phyloP scores from a whole-genome alignment of 92 coral and sea anemone genomes.

The Heteractis magnifica region DNA sequence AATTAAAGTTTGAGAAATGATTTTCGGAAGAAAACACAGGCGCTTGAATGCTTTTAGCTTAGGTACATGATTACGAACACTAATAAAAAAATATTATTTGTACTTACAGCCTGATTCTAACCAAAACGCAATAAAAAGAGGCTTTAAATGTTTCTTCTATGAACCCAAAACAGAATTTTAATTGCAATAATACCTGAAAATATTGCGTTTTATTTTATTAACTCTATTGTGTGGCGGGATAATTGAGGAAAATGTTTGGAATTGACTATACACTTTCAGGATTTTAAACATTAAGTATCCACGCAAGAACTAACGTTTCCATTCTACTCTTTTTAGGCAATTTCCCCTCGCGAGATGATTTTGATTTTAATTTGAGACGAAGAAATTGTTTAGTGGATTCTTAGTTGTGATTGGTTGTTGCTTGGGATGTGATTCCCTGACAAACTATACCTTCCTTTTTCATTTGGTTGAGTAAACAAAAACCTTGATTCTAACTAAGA shows the following conservation, averaged over 20 bases:
- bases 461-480: constrained; percentile 15
- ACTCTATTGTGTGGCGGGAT: not conserved
- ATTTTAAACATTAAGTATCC: not conserved
- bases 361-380: not conserved
- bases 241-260: not conserved
- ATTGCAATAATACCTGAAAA: not conserved
- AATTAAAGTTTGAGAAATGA: not conserved
- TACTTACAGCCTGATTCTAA: not conserved
- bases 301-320: not conserved
- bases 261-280: not conserved
- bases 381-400: constrained; percentile 11
- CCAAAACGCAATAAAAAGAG: not conserved
- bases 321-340: not conserved
- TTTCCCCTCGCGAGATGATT: not conserved
- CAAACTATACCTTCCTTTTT: not conserved
- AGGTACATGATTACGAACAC: not conserved
- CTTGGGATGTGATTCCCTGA: not conserved
- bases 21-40: not conserved
- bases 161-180: constrained; percentile 5
- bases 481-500: not conserved
- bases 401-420: not conserved
- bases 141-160: not conserved
- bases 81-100: not conserved
- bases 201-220: not conserved
- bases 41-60: not conserved